phyloP scores from a whole-genome alignment of 2,113 vertebrate species.

The Anguilla rostrata region DNA sequence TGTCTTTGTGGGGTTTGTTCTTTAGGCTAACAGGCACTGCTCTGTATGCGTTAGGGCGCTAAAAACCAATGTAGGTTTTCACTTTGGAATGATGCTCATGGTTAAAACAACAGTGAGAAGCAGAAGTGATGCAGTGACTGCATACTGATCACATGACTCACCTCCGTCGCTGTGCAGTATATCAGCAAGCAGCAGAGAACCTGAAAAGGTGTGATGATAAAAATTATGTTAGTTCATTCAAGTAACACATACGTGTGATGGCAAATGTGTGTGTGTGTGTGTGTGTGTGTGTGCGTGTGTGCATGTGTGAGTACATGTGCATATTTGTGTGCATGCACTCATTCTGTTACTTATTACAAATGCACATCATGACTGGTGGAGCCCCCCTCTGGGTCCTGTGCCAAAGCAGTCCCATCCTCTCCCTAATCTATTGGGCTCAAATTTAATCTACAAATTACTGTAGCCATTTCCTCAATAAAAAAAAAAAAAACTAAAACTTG shows the following conservation, averaged over 20 bases:
- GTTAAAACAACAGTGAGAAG: background rate
- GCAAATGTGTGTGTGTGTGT: background rate
- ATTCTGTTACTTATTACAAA: too few relatives aligned
- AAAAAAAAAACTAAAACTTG: too few relatives aligned
- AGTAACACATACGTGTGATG: background rate
- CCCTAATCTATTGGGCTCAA: too few relatives aligned
- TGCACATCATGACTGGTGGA: too few relatives aligned
- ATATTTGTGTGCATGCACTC: background rate
- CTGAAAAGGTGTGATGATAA: conserved; percentile 48
- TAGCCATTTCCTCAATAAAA: background rate
- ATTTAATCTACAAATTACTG: background rate
- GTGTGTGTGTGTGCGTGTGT: background rate
- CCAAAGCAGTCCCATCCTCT: too few relatives aligned
- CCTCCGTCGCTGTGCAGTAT: conserved; percentile 57
- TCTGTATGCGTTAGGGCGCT: too few relatives aligned
- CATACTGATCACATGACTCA: conserved; percentile 35
- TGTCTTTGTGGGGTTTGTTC: background rate
- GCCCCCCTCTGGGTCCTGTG: too few relatives aligned
- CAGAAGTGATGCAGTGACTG: background rate
- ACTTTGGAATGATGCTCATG: background rate
- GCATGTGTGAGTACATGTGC: background rate
- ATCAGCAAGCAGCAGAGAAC: conserved; percentile 47
- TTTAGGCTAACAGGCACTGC: too few relatives aligned
- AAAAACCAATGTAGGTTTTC: too few relatives aligned
- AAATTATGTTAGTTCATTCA: conserved; percentile 14